Percentiles rank a stretch among this genome's conserved stretches.
phyloP scores from a whole-genome alignment of 2,113 vertebrate genomes.

The Strix uralensis region DNA sequence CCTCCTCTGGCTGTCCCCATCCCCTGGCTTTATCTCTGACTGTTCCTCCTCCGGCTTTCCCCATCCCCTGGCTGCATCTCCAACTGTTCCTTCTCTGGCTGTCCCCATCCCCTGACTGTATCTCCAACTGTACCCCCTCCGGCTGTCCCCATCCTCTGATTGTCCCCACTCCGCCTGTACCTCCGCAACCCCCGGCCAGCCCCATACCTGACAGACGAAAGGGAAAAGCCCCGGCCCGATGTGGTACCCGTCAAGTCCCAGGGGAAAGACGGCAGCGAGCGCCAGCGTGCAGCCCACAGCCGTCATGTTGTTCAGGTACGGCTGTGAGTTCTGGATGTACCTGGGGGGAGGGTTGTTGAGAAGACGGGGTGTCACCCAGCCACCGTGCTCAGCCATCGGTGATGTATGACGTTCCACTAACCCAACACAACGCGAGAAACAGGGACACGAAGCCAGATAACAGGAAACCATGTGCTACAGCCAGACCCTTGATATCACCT shows the following conservation, averaged over 20 bases:
- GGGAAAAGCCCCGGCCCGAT: conserved; percentile 83
- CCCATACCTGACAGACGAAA: conserved; percentile 87
- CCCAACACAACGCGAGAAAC: rapidly evolving
- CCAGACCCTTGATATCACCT: neutral
- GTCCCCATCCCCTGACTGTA: no score
- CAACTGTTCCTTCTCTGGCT: neutral
- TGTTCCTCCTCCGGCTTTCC: neutral
- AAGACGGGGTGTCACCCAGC: rapidly evolving
- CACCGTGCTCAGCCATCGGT: no score
- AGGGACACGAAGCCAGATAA: neutral
- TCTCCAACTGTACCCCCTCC: no score
- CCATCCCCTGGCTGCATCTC: neutral
- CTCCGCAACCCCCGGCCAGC: neutral
- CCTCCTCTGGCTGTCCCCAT: no score
- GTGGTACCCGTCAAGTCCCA: conserved; percentile 89
- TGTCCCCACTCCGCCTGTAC: neutral
- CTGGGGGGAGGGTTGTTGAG: conserved; percentile 45
- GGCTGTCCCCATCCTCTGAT: no score
- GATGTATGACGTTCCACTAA: rapidly evolving
- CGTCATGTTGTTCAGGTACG: conserved; percentile 92
- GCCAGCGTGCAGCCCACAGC: conserved; percentile 92
- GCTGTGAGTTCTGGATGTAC: conserved; percentile 95
- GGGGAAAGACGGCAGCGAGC: conserved; percentile 86
- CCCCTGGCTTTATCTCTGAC: neutral
- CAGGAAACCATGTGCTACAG: neutral